phyloP scores from a whole-genome alignment of 2,888 invertebrate species.

The Eutolmus rufibarbis region DNA sequence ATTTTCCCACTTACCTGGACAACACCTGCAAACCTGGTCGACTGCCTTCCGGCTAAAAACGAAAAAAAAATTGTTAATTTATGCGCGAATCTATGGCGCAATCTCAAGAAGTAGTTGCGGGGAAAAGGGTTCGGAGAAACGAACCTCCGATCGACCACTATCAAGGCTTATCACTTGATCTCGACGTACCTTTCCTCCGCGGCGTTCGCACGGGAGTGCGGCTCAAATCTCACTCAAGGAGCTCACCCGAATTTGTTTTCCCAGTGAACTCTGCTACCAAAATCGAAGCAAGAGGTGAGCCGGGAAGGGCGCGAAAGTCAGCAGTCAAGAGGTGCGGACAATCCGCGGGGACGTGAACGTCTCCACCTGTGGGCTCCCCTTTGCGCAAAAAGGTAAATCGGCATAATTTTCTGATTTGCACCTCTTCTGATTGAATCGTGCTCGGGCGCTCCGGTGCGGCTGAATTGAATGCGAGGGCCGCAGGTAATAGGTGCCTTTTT shows the following conservation, averaged over 20 bases:
- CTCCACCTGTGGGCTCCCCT: background rate
- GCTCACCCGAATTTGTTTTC: slow-evolving; percentile 28
- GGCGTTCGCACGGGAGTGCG: background rate
- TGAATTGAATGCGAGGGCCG: background rate
- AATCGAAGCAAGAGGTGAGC: background rate
- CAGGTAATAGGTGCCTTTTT: background rate
- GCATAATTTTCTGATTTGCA: slow-evolving; percentile 36
- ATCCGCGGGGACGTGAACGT: slow-evolving; percentile 7
- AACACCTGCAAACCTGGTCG: background rate
- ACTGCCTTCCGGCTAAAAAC: background rate
- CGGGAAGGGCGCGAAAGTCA: background rate
- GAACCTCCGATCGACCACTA: background rate
- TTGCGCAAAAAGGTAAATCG: slow-evolving; percentile 19
- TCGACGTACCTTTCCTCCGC: background rate
- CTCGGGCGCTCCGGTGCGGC: background rate
- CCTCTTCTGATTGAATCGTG: slow-evolving; percentile 39
- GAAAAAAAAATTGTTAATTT: background rate
- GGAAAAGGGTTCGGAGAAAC: background rate
- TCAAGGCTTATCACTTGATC: slow-evolving; percentile 31
- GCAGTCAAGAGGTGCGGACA: slow-evolving; percentile 31
- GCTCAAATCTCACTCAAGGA: background rate
- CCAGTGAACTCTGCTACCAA: slow-evolving; percentile 22
- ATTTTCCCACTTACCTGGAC: background rate
- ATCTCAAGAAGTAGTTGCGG: background rate
- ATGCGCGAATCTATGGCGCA: background rate